Evolutionary conservation across 2,113 vertebrate species (phyloP).

Genomic region (Callospermophilus lateralis): DNA sequence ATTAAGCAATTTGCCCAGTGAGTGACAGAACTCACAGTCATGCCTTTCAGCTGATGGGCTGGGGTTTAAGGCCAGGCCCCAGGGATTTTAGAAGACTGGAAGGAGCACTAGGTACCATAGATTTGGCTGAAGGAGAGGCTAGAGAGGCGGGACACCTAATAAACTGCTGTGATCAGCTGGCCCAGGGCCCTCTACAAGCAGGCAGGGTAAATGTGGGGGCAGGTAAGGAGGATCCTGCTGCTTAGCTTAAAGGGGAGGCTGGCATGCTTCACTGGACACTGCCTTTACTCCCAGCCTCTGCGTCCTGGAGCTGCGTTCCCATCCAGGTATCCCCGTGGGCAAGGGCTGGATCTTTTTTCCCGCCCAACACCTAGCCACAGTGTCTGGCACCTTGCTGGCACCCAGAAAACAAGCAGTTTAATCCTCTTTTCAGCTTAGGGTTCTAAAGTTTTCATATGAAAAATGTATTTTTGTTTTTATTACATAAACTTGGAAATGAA

Average conservation of each 20-base stretch:
- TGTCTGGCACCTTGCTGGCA: neutral
- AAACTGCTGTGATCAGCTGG: neutral
- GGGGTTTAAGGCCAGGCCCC: neutral
- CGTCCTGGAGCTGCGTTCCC: neutral
- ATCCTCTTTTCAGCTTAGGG: neutral
- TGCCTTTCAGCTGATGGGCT: neutral
- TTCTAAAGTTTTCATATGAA: constrained; percentile 41
- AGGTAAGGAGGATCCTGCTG: neutral
- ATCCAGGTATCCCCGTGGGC: neutral
- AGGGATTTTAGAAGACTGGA: neutral
- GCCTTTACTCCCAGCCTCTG: neutral
- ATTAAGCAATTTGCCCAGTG: neutral
- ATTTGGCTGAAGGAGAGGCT: neutral
- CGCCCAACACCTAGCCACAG: too few species aligned
- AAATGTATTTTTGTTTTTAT: constrained; percentile 39
- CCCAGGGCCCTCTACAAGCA: neutral
- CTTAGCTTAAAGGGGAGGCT: neutral
- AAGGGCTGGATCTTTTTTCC: neutral
- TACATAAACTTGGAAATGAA: neutral
- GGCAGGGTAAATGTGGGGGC: neutral
- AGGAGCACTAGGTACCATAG: neutral
- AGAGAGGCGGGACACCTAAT: neutral
- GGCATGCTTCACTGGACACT: neutral
- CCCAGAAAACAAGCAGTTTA: neutral
- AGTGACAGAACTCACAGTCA: neutral